Base-by-base conservation (phyloP, 2,888 invertebrate species). In the Osedax fenrisi region DNA sequence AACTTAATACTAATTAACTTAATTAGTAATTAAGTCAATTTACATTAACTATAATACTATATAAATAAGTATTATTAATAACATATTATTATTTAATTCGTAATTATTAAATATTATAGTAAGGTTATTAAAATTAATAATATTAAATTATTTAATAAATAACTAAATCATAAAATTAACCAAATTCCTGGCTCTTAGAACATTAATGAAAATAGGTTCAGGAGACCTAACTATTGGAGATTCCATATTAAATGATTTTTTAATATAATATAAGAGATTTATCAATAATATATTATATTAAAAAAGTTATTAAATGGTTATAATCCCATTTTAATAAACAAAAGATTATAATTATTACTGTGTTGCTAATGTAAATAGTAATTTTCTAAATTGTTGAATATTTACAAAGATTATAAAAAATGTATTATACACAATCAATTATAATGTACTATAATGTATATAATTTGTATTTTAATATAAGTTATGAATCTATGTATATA, bases 201-300 rank as follows among this genome's bases (percentile, higher is more conserved):
- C 78, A 17, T 81, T 80, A 26, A 83, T 79, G 22, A 79, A 81
- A 13, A 83, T 78, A n/a, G 81, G 80, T 78, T 83, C 83, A 70
- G 82, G 81, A 22, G 81, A 79, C 71, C 82, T 77, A 22, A 79
- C 77, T 2, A 41, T 41, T 17, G 41, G 41, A 5, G 41, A 41
- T 10, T 41, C 41, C 41, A 41, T 41, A 41, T 10, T 17, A 10
- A 41, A 10, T 10, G 41, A 10, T 5, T 41, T 10, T 41, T 17
- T 10, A 17, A 10, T 10, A 10, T 17, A 41, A 41, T 10, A 41
- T 17, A 10, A 41, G 17, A 41, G 17, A 10, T 41, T 41, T 41
- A 41, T 41, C 17, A 10, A 41, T 41, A 41, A 10, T 41, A 41
- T 41, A 41, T 10, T 10, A 41, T 10, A 10, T 41, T 41, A n/a